phyloP scores from a whole-genome alignment of 2,797 vertebrate species.

The Chloroceryle inda region DNA sequence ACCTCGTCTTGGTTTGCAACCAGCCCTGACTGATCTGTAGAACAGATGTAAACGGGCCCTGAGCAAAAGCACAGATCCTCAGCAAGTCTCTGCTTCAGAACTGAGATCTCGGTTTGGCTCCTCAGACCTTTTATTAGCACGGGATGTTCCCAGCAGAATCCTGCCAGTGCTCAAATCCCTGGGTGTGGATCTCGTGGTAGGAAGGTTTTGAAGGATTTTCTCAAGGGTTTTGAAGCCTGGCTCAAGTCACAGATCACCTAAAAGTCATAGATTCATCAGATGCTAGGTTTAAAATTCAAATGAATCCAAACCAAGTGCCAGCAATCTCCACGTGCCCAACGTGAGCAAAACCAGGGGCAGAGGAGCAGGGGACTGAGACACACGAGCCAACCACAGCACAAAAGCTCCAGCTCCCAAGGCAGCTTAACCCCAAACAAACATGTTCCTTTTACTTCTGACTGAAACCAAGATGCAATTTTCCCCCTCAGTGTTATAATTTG shows the following conservation, averaged over 20 bases:
- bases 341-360: background rate
- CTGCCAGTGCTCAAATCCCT: background rate
- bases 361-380: background rate
- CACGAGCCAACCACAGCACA: background rate
- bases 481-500: background rate
- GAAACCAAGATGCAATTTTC: background rate
- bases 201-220: background rate
- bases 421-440: background rate
- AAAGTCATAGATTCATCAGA: background rate
- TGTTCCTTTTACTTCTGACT: background rate
- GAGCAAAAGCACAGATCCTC: background rate
- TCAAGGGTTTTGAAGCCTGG: background rate
- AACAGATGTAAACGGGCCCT: background rate
- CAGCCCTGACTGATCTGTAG: background rate
- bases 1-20: background rate
- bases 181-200: background rate
- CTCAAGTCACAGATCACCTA: background rate
- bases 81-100: background rate
- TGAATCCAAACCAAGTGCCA: background rate
- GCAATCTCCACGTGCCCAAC: background rate
- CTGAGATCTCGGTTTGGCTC: background rate
- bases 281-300: background rate
- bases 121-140: background rate
- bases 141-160: background rate
- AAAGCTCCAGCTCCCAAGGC: background rate